A percentile compares a stretch with the other conserved stretches of the same genome.
Evolutionary conservation across 2,888 invertebrate species (phyloP).

Genomic region (Agrochola lychnidis): DNA sequence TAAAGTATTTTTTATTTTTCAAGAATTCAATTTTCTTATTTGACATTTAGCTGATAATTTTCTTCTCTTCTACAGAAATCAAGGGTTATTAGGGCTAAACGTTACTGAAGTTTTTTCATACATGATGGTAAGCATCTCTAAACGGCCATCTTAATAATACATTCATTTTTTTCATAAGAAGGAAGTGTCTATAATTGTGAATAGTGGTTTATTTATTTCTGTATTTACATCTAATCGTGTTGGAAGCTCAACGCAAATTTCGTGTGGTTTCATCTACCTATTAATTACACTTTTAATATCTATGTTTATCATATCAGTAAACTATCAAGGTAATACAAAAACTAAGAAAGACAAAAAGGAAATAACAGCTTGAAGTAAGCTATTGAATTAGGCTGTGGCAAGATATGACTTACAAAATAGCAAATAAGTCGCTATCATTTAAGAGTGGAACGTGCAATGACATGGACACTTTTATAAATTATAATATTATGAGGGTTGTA

Average conservation of each 20-base stretch:
- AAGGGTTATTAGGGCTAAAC: too few species aligned
- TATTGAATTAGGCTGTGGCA: slow-evolving; percentile 35
- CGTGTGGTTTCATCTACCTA: slow-evolving; percentile 85
- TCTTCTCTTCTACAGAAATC: not conserved
- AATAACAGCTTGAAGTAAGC: slow-evolving; percentile 37
- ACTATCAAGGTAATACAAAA: slow-evolving; percentile 58
- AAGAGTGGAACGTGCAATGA: not conserved
- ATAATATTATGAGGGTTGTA: not conserved
- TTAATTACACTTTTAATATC: slow-evolving; percentile 71
- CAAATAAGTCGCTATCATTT: not conserved
- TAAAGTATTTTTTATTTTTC: not conserved
- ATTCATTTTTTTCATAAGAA: slow-evolving; percentile 47
- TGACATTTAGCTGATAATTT: not conserved
- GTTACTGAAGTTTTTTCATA: not conserved
- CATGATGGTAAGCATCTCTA: slow-evolving; percentile 48
- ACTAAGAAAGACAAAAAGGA: slow-evolving; percentile 17
- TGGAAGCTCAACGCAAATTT: slow-evolving; percentile 91
- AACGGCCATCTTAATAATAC: slow-evolving; percentile 35
- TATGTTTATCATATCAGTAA: slow-evolving; percentile 72
- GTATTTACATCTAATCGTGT: slow-evolving; percentile 91
- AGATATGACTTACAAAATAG: slow-evolving; percentile 15
- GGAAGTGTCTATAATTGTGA: slow-evolving; percentile 62
- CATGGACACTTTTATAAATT: not conserved
- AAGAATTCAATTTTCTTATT: not conserved
- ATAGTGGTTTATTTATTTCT: slow-evolving; percentile 76